These are phyloP conservation scores for Gambelia wislizenii DNA, from an alignment of 2,797 vertebrate genomes.

Conservation along the genomic window DNA sequence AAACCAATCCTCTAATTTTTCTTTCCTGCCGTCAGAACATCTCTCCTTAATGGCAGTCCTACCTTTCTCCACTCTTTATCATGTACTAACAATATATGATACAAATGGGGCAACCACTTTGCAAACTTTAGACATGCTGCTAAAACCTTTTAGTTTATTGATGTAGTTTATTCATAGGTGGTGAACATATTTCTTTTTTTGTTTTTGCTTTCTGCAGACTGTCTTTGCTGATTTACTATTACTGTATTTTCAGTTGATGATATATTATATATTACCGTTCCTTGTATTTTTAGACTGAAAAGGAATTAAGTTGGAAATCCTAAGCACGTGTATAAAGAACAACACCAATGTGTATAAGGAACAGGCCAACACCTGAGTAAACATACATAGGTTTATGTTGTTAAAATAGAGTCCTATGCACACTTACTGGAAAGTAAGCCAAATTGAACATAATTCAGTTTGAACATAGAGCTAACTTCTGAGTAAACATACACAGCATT, in stretches of 20 bases:
- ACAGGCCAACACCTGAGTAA: neutral
- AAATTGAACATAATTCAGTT: neutral
- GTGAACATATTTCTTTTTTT: neutral
- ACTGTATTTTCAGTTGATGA: neutral
- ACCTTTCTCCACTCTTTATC: neutral
- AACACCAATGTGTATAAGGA: neutral
- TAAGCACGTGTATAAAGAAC: neutral
- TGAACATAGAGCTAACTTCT: neutral
- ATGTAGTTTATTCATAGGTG: neutral
- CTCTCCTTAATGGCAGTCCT: neutral
- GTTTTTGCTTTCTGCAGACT: neutral
- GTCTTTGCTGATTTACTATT: neutral
- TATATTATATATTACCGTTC: neutral
- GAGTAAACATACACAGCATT: neutral
- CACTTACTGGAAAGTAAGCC: neutral
- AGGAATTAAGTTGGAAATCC: neutral
- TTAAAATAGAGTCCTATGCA: neutral
- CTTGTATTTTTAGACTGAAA: conserved; percentile 1
- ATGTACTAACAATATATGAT: neutral
- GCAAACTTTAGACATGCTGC: neutral
- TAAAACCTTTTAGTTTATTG: neutral
- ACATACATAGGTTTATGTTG: neutral
- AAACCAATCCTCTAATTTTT: neutral
- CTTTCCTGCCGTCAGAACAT: conserved; percentile 23
- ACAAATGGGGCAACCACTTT: conserved; percentile 5